phyloP scores from a whole-genome alignment of 2,113 vertebrate species.

The Oryctolagus cuniculus region mOryCun1.1 NC_091435.1:95015501-95016000 shows the following conservation, averaged over 20 bases:
- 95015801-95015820: not conserved
- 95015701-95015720: constrained; percentile 41
- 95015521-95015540: not conserved
- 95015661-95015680: constrained; percentile 21
- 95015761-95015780: not conserved
- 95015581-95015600: constrained; percentile 18
- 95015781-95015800: not conserved
- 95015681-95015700: not conserved
- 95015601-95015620: constrained; percentile 1
- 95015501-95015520: not conserved
- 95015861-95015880: not conserved
- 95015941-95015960: constrained; percentile 7
- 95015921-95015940: not conserved
- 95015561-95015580: not conserved
- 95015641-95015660: not conserved
- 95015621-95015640: not conserved
- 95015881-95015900: not conserved
- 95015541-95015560: not conserved
- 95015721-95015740: constrained; percentile 44
- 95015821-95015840: not conserved
- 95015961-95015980: not conserved
- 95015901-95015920: too few species aligned
- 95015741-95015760: not conserved
- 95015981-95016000: constrained; percentile 15
- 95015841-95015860: constrained; percentile 3